phyloP scores from a whole-genome alignment of 2,113 vertebrate genomes.

The Onychorhynchus coronatus region DNA sequence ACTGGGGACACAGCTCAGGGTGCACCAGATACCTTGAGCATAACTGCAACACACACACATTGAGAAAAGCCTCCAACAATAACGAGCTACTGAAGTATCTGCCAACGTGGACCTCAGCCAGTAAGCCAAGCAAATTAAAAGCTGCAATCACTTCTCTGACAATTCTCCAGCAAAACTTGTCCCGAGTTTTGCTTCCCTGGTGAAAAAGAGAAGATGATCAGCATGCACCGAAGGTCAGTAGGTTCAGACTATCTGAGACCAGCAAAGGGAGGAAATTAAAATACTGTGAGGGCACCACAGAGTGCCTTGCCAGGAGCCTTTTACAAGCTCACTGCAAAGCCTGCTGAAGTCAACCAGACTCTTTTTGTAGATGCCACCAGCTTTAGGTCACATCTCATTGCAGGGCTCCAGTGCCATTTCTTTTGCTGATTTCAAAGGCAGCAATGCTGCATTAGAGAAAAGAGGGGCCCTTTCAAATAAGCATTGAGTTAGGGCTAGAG shows the following conservation, averaged over 20 bases:
- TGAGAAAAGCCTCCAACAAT: background rate
- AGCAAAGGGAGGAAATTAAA: background rate
- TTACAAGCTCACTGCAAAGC: background rate
- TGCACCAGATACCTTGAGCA: background rate
- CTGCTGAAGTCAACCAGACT: background rate
- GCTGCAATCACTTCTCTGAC: background rate
- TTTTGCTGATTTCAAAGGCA: background rate
- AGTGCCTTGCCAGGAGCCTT: background rate
- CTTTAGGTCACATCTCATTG: background rate
- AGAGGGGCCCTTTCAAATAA: background rate
- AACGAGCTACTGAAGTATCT: background rate
- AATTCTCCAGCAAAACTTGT: slow-evolving; percentile 1
- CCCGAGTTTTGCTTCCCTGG: background rate
- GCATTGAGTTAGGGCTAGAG: background rate
- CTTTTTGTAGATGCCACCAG: background rate
- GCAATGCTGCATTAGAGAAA: background rate
- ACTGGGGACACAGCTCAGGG: background rate
- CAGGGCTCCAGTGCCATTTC: background rate
- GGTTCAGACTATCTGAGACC: background rate
- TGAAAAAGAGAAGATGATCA: background rate
- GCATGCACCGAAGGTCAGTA: background rate
- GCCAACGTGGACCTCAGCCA: slow-evolving; percentile 23
- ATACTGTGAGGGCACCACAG: rapidly evolving
- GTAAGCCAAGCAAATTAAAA: slow-evolving; percentile 32
- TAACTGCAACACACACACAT: background rate